These are phyloP conservation scores for Lophotis ruficrista DNA, from an alignment of 2,113 vertebrate genomes.

Conservation along the genomic window DNA sequence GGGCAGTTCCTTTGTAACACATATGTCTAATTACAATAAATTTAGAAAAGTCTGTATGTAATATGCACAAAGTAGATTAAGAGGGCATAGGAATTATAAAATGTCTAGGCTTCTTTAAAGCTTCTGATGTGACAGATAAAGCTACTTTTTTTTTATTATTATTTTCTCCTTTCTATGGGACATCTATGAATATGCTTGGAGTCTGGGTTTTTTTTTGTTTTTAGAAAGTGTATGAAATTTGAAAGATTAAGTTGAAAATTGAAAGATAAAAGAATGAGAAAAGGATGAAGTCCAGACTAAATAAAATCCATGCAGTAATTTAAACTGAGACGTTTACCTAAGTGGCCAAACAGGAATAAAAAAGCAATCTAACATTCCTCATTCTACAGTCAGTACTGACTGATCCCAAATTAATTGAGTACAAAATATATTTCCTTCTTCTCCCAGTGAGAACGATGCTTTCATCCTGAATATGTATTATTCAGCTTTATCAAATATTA, in stretches of 20 bases:
- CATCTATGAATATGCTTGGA: not conserved
- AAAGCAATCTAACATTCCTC: not conserved
- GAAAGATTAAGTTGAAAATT: not conserved
- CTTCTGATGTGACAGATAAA: constrained; percentile 31
- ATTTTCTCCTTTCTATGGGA: not conserved
- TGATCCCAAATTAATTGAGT: not conserved
- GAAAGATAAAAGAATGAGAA: not conserved
- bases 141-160: not conserved
- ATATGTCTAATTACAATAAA: constrained; percentile 64
- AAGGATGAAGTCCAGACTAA: not conserved
- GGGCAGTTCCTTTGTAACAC: constrained; percentile 49
- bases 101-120: constrained; percentile 31
- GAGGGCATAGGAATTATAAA: constrained; percentile 18
- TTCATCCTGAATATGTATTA: not conserved
- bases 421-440: not conserved
- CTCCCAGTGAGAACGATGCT: not conserved
- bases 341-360: not conserved
- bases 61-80: constrained; percentile 62
- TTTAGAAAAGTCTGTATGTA: constrained; percentile 40
- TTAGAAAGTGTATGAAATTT: not conserved
- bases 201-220: not conserved
- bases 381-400: not conserved
- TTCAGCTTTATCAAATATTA: not conserved
- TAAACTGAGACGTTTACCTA: not conserved
- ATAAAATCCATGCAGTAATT: not conserved